A percentile compares a stretch with the other conserved stretches of the same genome.
Conservation (phyloP, 2,888 invertebrate species). For the Diadromus collaris region DNA sequence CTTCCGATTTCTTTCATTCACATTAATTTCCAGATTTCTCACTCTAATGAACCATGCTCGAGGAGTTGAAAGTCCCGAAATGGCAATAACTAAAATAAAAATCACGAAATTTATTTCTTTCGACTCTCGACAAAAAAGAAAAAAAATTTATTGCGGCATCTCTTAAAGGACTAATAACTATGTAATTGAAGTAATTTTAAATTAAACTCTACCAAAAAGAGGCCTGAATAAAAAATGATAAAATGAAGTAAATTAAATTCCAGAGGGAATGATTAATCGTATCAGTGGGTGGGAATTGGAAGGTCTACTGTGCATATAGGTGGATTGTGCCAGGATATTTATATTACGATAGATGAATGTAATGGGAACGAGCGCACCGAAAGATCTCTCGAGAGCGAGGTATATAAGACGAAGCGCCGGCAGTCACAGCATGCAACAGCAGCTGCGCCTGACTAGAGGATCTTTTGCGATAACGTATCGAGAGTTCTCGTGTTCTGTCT, state of each 20-base stretch:
- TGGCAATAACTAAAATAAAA: not conserved
- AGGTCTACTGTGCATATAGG: slow-evolving; percentile 22
- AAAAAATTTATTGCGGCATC: too few species aligned
- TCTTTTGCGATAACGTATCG: slow-evolving; percentile 59
- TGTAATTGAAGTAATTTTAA: not conserved
- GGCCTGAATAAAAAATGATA: slow-evolving; percentile 17
- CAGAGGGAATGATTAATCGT: slow-evolving; percentile 47
- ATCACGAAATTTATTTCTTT: not conserved
- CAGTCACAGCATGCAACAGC: slow-evolving; percentile 37
- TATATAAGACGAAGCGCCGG: slow-evolving; percentile 32
- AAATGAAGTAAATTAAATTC: slow-evolving; percentile 48
- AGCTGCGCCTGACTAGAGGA: slow-evolving; percentile 53
- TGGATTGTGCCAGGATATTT: slow-evolving; percentile 2
- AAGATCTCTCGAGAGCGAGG: slow-evolving; percentile 36
- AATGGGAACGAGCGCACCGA: slow-evolving; percentile 54
- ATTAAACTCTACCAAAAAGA: not conserved
- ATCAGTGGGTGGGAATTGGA: slow-evolving; percentile 50
- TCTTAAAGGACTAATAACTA: not conserved
- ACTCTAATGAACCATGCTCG: not conserved
- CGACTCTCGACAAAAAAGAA: not conserved
- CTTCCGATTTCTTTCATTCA: too few species aligned
- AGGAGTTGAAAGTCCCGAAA: not conserved
- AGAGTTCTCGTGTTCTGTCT: slow-evolving; percentile 38
- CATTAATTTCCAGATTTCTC: not conserved
- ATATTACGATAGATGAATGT: slow-evolving; percentile 29